phyloP scores from a whole-genome alignment of 2,113 vertebrate species.

The Rhombomys opimus region DNA sequence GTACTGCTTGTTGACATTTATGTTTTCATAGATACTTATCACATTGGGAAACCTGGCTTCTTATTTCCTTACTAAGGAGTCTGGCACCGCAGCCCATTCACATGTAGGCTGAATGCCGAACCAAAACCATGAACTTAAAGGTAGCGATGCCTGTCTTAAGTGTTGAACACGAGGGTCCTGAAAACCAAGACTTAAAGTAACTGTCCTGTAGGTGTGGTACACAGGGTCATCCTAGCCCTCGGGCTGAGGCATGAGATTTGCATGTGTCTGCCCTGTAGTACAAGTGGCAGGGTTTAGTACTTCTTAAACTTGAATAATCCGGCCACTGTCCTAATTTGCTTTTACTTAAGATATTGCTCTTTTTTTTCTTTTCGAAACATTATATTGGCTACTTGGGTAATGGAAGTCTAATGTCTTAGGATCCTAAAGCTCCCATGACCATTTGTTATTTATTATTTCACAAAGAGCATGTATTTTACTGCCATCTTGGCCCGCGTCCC shows the following conservation, averaged over 20 bases:
- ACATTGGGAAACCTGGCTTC: neutral
- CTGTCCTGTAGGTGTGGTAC: neutral
- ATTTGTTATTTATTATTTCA: neutral
- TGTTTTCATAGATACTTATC: slow-evolving; percentile 33
- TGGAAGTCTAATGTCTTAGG: slow-evolving; percentile 43
- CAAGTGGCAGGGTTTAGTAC: neutral
- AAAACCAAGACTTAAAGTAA: slow-evolving; percentile 11
- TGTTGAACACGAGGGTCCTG: neutral
- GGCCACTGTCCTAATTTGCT: slow-evolving; percentile 5
- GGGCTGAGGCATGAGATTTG: neutral
- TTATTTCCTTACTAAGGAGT: slow-evolving; percentile 27
- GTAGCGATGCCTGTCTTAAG: neutral
- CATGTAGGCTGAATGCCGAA: slow-evolving; percentile 25
- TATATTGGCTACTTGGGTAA: slow-evolving; percentile 35
- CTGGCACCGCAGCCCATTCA: slow-evolving; percentile 1
- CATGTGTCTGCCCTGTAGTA: neutral
- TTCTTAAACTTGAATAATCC: slow-evolving; percentile 47
- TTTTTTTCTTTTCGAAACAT: slow-evolving; percentile 19
- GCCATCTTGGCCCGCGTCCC: no score
- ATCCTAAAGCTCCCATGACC: neutral
- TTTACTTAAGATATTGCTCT: slow-evolving; percentile 9
- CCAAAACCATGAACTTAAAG: slow-evolving; percentile 33
- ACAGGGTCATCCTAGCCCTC: no score
- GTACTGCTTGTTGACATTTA: neutral
- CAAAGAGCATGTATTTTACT: neutral